Percentiles rank a stretch among this genome's conserved stretches.
These are phyloP conservation scores for Neolamprologus multifasciatus DNA, from an alignment of 2,797 vertebrate genomes.

Conservation along the genomic window DNA sequence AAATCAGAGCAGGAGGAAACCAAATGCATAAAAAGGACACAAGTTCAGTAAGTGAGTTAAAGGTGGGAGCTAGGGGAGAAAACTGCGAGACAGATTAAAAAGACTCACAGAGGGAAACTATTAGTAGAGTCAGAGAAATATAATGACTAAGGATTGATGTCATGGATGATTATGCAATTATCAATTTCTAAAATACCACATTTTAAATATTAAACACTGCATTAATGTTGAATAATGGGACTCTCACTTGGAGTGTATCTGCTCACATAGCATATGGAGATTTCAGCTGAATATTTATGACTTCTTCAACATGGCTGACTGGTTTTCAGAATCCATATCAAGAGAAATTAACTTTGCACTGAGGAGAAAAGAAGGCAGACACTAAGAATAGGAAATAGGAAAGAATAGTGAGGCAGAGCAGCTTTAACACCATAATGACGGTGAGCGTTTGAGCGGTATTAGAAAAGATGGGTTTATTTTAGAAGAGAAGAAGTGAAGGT, in stretches of 20 bases:
- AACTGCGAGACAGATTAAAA: accelerated
- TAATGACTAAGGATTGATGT: background rate
- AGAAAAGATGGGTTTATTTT: background rate
- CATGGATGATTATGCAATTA: background rate
- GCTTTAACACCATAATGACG: background rate
- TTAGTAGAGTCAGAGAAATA: background rate
- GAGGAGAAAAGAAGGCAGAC: background rate
- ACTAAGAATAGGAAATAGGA: background rate
- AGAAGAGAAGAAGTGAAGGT: background rate
- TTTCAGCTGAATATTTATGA: background rate
- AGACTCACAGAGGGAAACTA: background rate
- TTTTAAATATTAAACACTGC: background rate
- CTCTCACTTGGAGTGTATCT: background rate
- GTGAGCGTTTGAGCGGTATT: background rate
- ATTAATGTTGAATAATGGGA: background rate
- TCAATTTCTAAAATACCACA: background rate
- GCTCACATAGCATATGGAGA: background rate
- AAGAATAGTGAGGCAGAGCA: background rate
- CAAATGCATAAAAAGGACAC: background rate
- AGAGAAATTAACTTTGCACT: background rate
- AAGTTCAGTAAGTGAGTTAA: background rate
- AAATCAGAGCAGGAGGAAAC: constrained; percentile 9
- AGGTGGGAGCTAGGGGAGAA: background rate
- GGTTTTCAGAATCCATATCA: background rate
- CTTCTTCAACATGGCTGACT: background rate